Evolutionary conservation across 2,888 invertebrate species (phyloP).

Genomic region (Plagodis dolabraria): DNA sequence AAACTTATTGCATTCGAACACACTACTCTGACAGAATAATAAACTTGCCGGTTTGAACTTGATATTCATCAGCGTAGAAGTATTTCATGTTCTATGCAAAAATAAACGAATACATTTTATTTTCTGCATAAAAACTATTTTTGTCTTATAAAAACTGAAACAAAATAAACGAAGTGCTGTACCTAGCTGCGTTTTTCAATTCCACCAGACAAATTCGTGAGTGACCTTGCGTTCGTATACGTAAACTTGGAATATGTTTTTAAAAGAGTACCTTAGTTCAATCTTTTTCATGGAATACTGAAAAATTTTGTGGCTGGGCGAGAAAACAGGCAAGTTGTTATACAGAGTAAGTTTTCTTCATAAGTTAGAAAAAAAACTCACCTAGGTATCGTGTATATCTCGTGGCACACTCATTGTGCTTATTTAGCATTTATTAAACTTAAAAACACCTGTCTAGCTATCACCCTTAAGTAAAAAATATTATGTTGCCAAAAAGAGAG

Average conservation of each 20-base stretch:
- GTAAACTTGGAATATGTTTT: constrained; percentile 8
- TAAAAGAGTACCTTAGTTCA: constrained; percentile 6
- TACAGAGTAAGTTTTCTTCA: not conserved
- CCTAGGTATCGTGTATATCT: too few relatives aligned
- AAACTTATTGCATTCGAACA: too few relatives aligned
- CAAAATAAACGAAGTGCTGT: constrained; percentile 32
- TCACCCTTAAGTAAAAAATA: not conserved
- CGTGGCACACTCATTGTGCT: not conserved
- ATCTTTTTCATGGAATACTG: not conserved
- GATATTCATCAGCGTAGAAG: too few relatives aligned
- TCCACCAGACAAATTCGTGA: constrained; percentile 57
- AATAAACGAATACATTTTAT: too few relatives aligned
- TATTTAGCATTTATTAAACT: not conserved
- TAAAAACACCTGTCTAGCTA: not conserved
- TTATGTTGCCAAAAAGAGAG: not conserved
- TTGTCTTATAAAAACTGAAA: constrained; percentile 14
- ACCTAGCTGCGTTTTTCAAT: constrained; percentile 66
- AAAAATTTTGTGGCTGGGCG: too few relatives aligned
- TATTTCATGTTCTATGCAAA: too few relatives aligned
- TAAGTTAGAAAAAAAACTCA: not conserved
- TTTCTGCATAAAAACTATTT: constrained; percentile 4
- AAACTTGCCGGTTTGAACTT: too few relatives aligned
- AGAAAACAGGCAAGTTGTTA: too few relatives aligned
- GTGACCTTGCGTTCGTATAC: constrained; percentile 59
- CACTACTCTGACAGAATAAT: too few relatives aligned